Conservation (phyloP, 2,888 invertebrate species). For the Drosophila kokeensis region DNA sequence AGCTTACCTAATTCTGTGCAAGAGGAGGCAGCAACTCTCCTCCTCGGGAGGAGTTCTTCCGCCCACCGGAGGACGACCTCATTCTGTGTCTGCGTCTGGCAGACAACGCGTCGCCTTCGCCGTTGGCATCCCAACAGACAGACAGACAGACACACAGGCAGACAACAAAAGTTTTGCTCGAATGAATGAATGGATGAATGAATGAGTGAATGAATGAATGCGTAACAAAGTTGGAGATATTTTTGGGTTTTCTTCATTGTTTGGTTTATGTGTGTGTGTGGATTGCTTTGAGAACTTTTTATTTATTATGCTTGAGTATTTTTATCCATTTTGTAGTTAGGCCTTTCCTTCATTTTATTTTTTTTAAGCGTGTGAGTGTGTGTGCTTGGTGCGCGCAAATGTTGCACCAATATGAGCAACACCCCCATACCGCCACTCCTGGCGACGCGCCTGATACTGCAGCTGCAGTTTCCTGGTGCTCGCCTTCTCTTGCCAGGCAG, state of each 20-base stretch:
- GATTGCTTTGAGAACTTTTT: conserved; percentile 6
- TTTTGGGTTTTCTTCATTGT: background rate
- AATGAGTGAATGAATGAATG: conserved; percentile 53
- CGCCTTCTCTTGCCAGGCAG: no score
- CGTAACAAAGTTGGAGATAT: conserved; percentile 34
- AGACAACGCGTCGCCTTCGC: conserved; percentile 68
- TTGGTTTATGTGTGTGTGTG: background rate
- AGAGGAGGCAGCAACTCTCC: conserved; percentile 2
- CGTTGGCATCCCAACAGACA: conserved; percentile 10
- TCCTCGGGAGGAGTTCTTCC: background rate
- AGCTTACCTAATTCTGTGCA: conserved; percentile 20
- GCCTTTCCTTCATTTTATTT: background rate
- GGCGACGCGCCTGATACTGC: no score
- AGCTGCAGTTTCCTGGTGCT: no score
- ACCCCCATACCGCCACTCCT: no score
- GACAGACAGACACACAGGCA: background rate
- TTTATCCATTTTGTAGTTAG: conserved; percentile 7
- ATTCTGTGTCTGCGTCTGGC: conserved; percentile 56
- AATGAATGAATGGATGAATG: conserved; percentile 2
- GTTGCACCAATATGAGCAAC: no score
- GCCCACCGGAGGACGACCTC: conserved; percentile 57
- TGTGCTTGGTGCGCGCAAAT: no score
- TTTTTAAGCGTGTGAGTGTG: no score
- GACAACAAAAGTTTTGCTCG: conserved; percentile 38
- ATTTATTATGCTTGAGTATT: conserved; percentile 4